Conservation (phyloP, 2,888 invertebrate species). For the Conops quadrifasciatus region DNA sequence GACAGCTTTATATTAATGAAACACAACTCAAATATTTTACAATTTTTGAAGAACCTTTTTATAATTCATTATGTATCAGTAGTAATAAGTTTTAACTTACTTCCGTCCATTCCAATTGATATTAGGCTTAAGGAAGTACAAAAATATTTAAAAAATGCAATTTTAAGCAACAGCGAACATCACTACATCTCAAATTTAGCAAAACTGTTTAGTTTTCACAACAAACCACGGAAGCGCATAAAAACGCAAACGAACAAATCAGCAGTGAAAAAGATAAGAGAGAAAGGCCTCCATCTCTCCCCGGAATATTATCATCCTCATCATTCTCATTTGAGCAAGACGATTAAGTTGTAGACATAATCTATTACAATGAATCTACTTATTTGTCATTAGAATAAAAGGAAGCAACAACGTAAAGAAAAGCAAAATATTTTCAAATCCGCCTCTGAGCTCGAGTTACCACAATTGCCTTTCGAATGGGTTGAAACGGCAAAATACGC, state of each 20-base stretch:
- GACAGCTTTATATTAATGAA: slow-evolving; percentile 8
- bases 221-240: slow-evolving; percentile 39
- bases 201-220: background rate
- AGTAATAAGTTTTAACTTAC: slow-evolving; percentile 14
- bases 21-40: background rate
- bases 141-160: slow-evolving; percentile 20
- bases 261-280: slow-evolving; percentile 28
- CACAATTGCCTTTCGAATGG: slow-evolving; percentile 26
- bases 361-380: slow-evolving; percentile 65
- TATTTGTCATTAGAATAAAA: slow-evolving; percentile 61
- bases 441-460: slow-evolving; percentile 64
- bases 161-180: slow-evolving; percentile 43
- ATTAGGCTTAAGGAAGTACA: slow-evolving; percentile 26
- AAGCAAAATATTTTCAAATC: slow-evolving; percentile 55
- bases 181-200: slow-evolving; percentile 24
- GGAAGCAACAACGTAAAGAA: slow-evolving; percentile 42
- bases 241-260: slow-evolving; percentile 31
- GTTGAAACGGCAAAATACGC: slow-evolving; percentile 28
- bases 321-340: slow-evolving; percentile 63
- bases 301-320: slow-evolving; percentile 57
- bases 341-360: slow-evolving; percentile 66
- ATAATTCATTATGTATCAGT: background rate
- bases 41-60: background rate
- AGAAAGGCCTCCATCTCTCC: slow-evolving; percentile 25
- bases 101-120: slow-evolving; percentile 6